Percentiles rank a stretch among this genome's conserved stretches.
Conservation (phyloP, 2,888 invertebrate genomes). For the Tanypteryx hageni region DNA sequence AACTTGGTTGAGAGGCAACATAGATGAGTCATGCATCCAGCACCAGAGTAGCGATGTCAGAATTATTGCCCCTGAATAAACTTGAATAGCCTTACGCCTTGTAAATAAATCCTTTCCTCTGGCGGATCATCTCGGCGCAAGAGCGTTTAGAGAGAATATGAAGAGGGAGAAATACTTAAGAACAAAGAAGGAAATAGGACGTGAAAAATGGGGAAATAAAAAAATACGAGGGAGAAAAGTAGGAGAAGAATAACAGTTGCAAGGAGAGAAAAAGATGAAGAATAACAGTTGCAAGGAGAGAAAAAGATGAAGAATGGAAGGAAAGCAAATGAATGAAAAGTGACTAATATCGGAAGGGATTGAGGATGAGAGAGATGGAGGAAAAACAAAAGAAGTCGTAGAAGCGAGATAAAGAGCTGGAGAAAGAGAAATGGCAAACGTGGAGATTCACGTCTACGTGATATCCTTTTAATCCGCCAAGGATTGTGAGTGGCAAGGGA, state of each 20-base stretch:
- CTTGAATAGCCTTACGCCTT: constrained; percentile 7
- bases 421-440: not conserved
- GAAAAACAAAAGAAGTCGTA: not conserved
- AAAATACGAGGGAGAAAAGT: too few species aligned
- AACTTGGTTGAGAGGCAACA: not conserved
- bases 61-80: not conserved
- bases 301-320: too few species aligned
- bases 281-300: too few species aligned
- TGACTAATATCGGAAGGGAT: too few species aligned
- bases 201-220: not conserved
- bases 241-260: too few species aligned
- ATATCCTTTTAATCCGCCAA: not conserved
- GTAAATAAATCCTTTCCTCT: not conserved
- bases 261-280: too few species aligned
- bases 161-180: not conserved
- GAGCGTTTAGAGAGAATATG: not conserved
- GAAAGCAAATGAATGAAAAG: too few species aligned
- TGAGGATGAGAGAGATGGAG: not conserved
- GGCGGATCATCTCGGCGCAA: not conserved
- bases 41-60: not conserved
- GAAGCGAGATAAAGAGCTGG: not conserved
- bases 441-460: not conserved
- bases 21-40: constrained; percentile 2
- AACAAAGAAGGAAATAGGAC: not conserved
- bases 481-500: not conserved